phyloP scores from a whole-genome alignment of 2,797 vertebrate species.

The Chaetophractus vellerosus region DNA sequence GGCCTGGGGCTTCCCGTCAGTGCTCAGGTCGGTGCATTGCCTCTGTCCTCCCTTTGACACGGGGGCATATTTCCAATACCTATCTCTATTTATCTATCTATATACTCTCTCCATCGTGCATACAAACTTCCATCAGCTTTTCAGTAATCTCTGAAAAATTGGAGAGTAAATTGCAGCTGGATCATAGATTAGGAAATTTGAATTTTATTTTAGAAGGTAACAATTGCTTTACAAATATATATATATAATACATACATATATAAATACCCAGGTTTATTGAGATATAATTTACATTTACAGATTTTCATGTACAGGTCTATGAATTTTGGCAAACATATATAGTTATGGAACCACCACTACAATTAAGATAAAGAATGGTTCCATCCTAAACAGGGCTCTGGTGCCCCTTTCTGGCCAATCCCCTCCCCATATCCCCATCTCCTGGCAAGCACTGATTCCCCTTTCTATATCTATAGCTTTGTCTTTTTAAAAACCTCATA shows the following conservation, averaged over 20 bases:
- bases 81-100: not conserved
- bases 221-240: no score
- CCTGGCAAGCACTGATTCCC: not conserved
- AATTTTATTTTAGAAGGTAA: no score
- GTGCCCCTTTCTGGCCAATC: accelerated
- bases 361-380: not conserved
- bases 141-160: no score
- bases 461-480: not conserved
- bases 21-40: conserved; percentile 90
- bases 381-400: not conserved
- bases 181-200: no score
- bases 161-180: no score
- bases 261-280: conserved; percentile 32
- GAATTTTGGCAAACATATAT: not conserved
- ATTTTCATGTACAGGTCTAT: not conserved
- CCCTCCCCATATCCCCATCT: not conserved
- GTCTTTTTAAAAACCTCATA: not conserved
- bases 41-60: no score
- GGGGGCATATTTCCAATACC: not conserved
- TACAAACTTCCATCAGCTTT: no score
- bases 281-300: not conserved
- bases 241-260: no score
- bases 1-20: conserved; percentile 91
- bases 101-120: no score
- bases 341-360: not conserved